These are phyloP conservation scores for Nettapus auritus DNA, from an alignment of 2,113 vertebrate genomes.

Conservation along the genomic window DNA sequence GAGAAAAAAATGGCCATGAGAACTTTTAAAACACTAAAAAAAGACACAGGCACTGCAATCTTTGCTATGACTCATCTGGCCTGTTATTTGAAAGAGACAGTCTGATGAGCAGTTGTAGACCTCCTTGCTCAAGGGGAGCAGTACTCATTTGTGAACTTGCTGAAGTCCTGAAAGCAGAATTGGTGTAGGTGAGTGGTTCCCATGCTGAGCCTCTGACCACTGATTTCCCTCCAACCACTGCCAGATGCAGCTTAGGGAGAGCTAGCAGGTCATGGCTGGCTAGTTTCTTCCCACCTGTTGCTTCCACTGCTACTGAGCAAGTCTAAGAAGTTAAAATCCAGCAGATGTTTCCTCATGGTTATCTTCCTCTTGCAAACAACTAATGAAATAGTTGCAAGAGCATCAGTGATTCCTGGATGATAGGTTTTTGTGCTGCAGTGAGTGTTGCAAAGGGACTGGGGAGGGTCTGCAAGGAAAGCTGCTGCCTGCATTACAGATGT, in stretches of 20 bases:
- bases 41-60: slow-evolving; percentile 18
- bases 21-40: slow-evolving; percentile 49
- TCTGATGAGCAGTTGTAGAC: slow-evolving; percentile 18
- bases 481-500: neutral
- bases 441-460: neutral
- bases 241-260: slow-evolving; percentile 6
- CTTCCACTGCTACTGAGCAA: neutral
- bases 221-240: neutral
- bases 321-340: neutral
- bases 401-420: neutral
- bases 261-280: neutral
- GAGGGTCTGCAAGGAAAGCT: neutral
- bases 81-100: slow-evolving; percentile 4
- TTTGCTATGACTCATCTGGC: slow-evolving; percentile 56
- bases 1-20: neutral
- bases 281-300: slow-evolving; percentile 15
- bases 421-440: neutral
- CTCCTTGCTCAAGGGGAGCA: slow-evolving; percentile 15
- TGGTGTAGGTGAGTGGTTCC: neutral
- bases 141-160: neutral
- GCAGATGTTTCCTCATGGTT: neutral
- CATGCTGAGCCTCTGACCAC: neutral
- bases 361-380: neutral
- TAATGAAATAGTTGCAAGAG: neutral
- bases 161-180: slow-evolving; percentile 43